Evolutionary conservation across 2,113 vertebrate genomes (phyloP).

Genomic region (Ardeotis arabs): DNA sequence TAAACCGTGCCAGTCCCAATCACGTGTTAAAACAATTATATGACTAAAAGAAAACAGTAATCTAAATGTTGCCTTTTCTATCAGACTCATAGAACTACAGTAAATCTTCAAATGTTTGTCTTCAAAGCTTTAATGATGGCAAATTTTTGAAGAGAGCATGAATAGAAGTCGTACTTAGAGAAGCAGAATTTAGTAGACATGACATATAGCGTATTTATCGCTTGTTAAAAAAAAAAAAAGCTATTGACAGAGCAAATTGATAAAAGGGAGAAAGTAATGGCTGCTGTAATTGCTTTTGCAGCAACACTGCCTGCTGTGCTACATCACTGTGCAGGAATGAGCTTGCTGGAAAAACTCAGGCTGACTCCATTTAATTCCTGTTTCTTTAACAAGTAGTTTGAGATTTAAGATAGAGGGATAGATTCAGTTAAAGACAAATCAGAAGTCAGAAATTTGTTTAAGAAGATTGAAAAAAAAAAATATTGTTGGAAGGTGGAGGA

Average conservation of each 20-base stretch:
- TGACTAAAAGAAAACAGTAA: background rate
- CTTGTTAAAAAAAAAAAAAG: background rate
- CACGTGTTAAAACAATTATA: background rate
- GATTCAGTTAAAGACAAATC: background rate
- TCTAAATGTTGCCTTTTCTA: background rate
- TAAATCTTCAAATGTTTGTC: background rate
- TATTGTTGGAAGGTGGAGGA: background rate
- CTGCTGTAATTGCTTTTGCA: background rate
- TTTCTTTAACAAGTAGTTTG: background rate
- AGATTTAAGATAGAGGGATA: background rate
- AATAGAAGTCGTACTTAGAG: background rate
- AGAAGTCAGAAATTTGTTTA: background rate
- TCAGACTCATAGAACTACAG: background rate
- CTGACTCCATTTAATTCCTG: background rate
- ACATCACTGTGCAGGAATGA: background rate
- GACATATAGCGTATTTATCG: background rate
- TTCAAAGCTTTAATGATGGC: background rate
- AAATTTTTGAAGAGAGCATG: background rate
- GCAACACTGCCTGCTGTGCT: background rate
- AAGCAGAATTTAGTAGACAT: background rate
- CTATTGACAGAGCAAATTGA: background rate
- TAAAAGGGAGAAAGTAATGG: background rate
- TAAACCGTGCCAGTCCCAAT: too few relatives aligned
- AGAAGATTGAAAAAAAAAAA: background rate
- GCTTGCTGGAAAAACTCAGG: background rate